phyloP scores from a whole-genome alignment of 2,888 invertebrate genomes.

The Orchestes rusci region DNA sequence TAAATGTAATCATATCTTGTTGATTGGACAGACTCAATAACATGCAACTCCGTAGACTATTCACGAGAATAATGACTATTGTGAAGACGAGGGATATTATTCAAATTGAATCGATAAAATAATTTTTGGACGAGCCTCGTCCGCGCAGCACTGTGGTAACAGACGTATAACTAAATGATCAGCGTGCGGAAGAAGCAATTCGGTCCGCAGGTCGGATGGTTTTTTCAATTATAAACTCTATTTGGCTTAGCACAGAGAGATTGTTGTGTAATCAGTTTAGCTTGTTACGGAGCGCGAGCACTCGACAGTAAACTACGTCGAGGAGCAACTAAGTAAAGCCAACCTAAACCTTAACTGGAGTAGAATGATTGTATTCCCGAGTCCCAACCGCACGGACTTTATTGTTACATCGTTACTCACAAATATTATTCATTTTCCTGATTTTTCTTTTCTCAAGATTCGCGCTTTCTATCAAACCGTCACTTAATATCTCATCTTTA shows the following conservation, averaged over 20 bases:
- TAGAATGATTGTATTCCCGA: conserved; percentile 47
- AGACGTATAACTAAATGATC: conserved; percentile 13
- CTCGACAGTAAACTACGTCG: conserved; percentile 45
- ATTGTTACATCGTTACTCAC: conserved; percentile 35
- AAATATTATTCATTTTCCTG: conserved; percentile 37
- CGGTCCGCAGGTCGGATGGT: conserved; percentile 33
- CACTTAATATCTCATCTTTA: conserved; percentile 35
- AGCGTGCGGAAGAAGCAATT: conserved; percentile 18
- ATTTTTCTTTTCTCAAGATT: conserved; percentile 21
- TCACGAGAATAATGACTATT: no score
- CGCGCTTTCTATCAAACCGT: conserved; percentile 27
- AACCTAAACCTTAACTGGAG: conserved; percentile 48
- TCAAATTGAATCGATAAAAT: no score
- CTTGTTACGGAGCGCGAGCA: conserved; percentile 45
- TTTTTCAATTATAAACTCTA: conserved; percentile 50
- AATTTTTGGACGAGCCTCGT: no score
- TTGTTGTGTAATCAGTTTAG: conserved; percentile 48
- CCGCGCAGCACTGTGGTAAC: no score
- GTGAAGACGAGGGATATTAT: no score
- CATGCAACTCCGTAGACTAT: no score
- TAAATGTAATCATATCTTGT: no score
- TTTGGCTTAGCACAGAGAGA: conserved; percentile 49
- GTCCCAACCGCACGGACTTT: conserved; percentile 33
- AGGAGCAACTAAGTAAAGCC: conserved; percentile 46
- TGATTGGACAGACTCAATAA: no score